Percentiles rank a stretch among this genome's conserved stretches.
phyloP scores from a whole-genome alignment of 2,888 invertebrate genomes.

The Heliconius aoede region DNA sequence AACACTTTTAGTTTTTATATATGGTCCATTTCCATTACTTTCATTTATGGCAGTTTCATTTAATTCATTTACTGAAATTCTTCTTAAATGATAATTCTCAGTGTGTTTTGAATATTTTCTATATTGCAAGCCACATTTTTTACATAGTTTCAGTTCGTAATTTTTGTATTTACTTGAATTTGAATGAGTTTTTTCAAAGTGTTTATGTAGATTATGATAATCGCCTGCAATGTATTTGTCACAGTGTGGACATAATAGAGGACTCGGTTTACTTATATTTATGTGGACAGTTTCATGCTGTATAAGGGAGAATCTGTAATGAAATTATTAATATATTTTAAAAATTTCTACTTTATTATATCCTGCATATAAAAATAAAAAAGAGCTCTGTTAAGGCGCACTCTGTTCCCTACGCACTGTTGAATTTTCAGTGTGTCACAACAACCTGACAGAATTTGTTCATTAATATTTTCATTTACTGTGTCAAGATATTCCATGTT shows the following conservation, averaged over 20 bases:
- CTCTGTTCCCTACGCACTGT: no score
- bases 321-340: constrained; percentile 1
- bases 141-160: constrained; percentile 25
- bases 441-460: not conserved
- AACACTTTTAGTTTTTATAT: not conserved
- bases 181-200: constrained; percentile 32
- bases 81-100: constrained; percentile 42
- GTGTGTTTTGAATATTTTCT: constrained; percentile 39
- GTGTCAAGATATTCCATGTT: no score
- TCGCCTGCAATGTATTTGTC: constrained; percentile 45
- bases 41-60: constrained; percentile 24
- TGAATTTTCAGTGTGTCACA: no score
- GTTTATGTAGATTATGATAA: constrained; percentile 22
- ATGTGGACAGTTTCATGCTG: constrained; percentile 46
- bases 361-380: no score
- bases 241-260: constrained; percentile 45
- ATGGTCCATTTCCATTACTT: not conserved
- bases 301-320: constrained; percentile 45
- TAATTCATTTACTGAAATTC: not conserved
- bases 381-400: no score
- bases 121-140: constrained; percentile 42
- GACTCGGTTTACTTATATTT: constrained; percentile 23
- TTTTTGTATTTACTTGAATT: not conserved
- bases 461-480: not conserved
- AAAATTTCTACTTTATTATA: no score